Conservation (phyloP, 2,888 invertebrate species). For the Endomychus coccineus region DNA sequence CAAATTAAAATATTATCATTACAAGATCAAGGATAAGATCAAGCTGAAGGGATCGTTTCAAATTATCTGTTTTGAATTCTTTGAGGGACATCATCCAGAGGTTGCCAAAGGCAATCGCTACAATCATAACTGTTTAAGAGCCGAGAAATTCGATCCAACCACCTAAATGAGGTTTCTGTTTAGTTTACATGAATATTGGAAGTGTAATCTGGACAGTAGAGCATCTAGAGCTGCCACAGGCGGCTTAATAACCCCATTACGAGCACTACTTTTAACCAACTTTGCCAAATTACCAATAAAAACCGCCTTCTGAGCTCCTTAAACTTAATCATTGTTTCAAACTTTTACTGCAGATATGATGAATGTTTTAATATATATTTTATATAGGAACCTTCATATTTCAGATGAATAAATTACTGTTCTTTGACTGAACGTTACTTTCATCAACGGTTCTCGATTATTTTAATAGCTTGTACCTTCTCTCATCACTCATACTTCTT, state of each 20-base stretch:
- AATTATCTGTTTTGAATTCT: too few relatives aligned
- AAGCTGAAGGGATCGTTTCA: too few relatives aligned
- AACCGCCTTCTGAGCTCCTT: constrained; percentile 24
- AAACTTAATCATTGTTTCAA: constrained; percentile 31
- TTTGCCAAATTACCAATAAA: constrained; percentile 30
- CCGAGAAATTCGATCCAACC: too few relatives aligned
- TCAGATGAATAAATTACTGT: not conserved
- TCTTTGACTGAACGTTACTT: not conserved
- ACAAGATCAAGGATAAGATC: too few relatives aligned
- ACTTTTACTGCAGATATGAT: constrained; percentile 26
- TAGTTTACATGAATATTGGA: constrained; percentile 34
- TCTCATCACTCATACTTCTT: not conserved
- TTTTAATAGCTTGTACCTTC: not conserved
- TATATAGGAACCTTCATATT: constrained; percentile 16
- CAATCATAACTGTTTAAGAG: too few relatives aligned
- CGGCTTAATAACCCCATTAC: constrained; percentile 26
- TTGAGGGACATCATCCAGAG: too few relatives aligned
- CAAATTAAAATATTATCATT: too few relatives aligned
- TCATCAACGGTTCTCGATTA: not conserved
- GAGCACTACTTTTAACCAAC: constrained; percentile 28
- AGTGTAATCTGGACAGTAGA: constrained; percentile 31
- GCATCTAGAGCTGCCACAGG: constrained; percentile 22
- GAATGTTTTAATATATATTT: constrained; percentile 26
- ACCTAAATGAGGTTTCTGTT: constrained; percentile 23
- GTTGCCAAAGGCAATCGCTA: too few relatives aligned